Evolutionary conservation across 2,888 invertebrate species (phyloP), one percentile per base, ranked within the genome.

Genomic region (Mechanitis messenoides): DNA sequence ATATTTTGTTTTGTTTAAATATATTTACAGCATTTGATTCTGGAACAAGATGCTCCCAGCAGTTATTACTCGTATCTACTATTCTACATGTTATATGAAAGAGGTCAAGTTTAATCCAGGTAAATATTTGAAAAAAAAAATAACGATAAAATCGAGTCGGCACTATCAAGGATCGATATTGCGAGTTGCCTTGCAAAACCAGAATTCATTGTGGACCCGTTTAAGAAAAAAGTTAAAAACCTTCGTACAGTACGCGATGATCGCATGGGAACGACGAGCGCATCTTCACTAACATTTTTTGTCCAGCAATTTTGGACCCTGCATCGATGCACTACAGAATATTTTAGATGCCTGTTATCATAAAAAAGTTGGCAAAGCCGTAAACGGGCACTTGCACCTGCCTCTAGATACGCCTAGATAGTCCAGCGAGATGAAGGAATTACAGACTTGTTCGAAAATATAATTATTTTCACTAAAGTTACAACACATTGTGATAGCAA

Each of bases 181-280:
- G 81, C 82, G 76, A 84, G 82, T 84, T 80, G 78, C 78, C 84
- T 86, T 83, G 88, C 84, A 80, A 84, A 89, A 88, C 89, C 88
- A 87, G 89, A 89, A 89, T 85, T 82, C 81, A 82, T 84, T 84
- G 88, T 85, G 85, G 85, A 87, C 90, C 80, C 83, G 90, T 86
- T 85, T 84, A 76, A 79, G 77, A 84, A 81, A 82, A 80, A 77
- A 77, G 74, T 74, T 72, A 71, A 70, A 75, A 79, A 77, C 78
- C 77, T 75, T 70, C 75, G 79, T 81, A 72, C 78, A 71, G 81
- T 84, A 82, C 80, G 78, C 80, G 78, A 79, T 81, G 78, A 84
- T 81, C 75, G 83, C 87, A 82, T 88, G 88, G 87, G 88, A 88
- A 88, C 85, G 76, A 9, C 31, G 74, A 74, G 79, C 76, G 77